Base-by-base conservation (phyloP, 1,140 invertebrate genomes). In the Stratiolaelaps scimitus region DNA sequence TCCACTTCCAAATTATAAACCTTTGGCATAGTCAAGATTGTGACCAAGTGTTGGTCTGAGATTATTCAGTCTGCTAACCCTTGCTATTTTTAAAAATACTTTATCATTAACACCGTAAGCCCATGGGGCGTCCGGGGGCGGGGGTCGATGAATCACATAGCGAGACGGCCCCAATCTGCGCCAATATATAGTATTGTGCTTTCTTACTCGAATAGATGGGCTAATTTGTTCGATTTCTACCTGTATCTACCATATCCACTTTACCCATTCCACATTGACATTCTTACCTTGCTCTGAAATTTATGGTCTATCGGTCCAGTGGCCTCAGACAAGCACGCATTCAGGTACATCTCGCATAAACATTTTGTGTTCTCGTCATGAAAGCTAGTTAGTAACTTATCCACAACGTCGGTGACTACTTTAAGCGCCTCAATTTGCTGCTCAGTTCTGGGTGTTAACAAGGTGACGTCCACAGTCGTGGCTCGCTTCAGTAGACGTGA, bases 271-370 rank as follows among this genome's bases (percentile, higher is more conserved):
- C 15, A 23, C 15, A 20, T 15, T 48, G 15, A 7, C 4, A 4
- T 48, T 15, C 23, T 60, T 10, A 60, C 53, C 53, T 60, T 60
- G 53, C 53, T 60, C 53, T 60, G 53, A 34, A 60, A 60, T 34
- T 60, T 60, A 6, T 60, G 26, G 10, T 60, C 53, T 17, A 60
- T 60, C 15, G 53, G 53, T 5, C 53, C 53, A 34, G 53, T 60
- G 15, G 53, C 26, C 17, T 60, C 53, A 5, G 26, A 29, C 23
- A 60, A 60, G 34, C 53, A 60, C n/a, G 53, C 26, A 60, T 60
- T 60, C 1, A 60, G 53, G 53, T 60, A 60, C 20, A 26, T 26
- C 23, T 60, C 53, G 34, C 53, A 60, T 23, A 29, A 26, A 17
- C 26, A 13, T 26, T 26, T 60, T 17, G 26, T 29, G 17, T 17